Evolutionary conservation across 2,113 vertebrate genomes (phyloP), one percentile per base, ranked within the genome.

Genomic region (Bagarius yarrelli): DNA sequence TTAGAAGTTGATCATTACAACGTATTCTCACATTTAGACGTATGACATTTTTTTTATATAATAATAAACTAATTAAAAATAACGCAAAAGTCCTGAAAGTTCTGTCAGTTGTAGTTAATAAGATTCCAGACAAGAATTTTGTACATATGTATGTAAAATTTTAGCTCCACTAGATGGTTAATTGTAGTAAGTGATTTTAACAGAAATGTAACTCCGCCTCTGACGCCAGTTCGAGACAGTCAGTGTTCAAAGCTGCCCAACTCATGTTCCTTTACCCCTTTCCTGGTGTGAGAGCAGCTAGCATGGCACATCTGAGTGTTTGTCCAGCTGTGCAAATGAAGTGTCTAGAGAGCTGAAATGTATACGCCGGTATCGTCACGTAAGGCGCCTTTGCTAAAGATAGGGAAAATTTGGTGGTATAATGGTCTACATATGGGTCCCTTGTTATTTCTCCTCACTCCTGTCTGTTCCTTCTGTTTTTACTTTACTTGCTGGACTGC

Each of bases 251-350:
- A 81, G 34, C 72, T 67, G 50, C n/a, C n/a, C 44, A 21, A 21
- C 40, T 61, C 50, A 34, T 63, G 47, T 56, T 66, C 34, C 50
- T 56, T 15, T 32, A 25, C 60, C 44, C 44, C 44, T 47, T 32
- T n/a, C 79, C 80, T 59, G 61, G 18, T 67, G 72, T 47, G 61
- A 47, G 60, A 44, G 52, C 60, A 67, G 59, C 50, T 81, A 63
- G 40, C 70, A 36, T 61, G 63, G 53, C 53, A 61, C 63, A 34
- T 23, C 55, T 23, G 71, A 53, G 52, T 80, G 57, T 76, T 70
- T 70, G 63, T 80, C 67, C 78, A 80, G 71, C 82, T 80, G 71
- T 52, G 63, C n/a, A 79, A 75, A 80, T 76, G 36, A 76, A 80
- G 64, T 36, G 53, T 69, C 52, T 30, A 12, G 52, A 76, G 53